Conservation (phyloP, 2,797 vertebrate species). For the Molothrus ater region DNA sequence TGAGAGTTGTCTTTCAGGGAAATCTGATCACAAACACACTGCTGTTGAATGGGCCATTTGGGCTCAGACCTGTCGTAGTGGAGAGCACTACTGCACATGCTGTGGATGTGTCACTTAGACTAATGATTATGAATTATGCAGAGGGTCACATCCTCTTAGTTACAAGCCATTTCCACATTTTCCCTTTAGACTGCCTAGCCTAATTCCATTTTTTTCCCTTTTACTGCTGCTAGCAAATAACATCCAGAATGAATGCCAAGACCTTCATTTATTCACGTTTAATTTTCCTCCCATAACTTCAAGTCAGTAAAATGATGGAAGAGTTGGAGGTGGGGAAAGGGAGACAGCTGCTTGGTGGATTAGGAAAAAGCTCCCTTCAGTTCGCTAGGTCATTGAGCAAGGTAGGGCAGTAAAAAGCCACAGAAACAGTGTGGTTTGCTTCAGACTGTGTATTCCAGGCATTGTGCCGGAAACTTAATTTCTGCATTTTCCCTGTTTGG, state of each 20-base stretch:
- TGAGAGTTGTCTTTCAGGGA: slow-evolving; percentile 63
- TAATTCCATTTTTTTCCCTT: slow-evolving; percentile 30
- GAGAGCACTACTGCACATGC: slow-evolving; percentile 64
- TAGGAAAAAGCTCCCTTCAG: neutral
- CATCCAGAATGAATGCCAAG: slow-evolving; percentile 63
- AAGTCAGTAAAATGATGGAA: neutral
- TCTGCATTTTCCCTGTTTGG: neutral
- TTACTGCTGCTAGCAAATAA: slow-evolving; percentile 67
- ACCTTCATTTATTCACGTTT: slow-evolving; percentile 70
- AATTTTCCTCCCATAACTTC: slow-evolving; percentile 38
- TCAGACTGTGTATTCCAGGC: neutral
- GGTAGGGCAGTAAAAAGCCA: neutral
- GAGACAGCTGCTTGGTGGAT: neutral
- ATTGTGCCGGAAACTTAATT: neutral
- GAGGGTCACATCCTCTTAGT: slow-evolving; percentile 79
- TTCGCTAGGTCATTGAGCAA: neutral
- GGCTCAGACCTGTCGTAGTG: slow-evolving; percentile 32
- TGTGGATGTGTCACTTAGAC: slow-evolving; percentile 78
- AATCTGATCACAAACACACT: slow-evolving; percentile 62
- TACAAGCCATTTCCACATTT: slow-evolving; percentile 79
- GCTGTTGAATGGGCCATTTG: slow-evolving; percentile 70
- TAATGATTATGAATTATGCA: slow-evolving; percentile 85
- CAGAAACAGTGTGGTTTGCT: neutral
- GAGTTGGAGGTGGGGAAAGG: neutral
- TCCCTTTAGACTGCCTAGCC: slow-evolving; percentile 68